phyloP scores from a whole-genome alignment of 2,113 vertebrate species.

The Eira barbara region DNA sequence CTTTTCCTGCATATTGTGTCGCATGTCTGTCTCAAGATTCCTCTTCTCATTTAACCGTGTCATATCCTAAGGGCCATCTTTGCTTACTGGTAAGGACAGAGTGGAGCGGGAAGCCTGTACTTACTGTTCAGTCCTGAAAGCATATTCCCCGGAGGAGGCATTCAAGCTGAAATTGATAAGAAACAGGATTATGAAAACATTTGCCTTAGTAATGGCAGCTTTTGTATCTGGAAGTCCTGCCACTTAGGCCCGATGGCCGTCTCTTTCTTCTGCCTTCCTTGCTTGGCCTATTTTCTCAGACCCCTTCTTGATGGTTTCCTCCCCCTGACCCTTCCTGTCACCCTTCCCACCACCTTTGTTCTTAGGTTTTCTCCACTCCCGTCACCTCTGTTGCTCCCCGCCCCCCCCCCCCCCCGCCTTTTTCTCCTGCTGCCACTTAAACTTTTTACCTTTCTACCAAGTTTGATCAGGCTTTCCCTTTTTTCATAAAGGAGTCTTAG shows the following conservation, averaged over 20 bases:
- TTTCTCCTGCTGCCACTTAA: not conserved
- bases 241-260: not conserved
- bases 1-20: not conserved
- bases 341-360: not conserved
- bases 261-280: not conserved
- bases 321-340: not conserved
- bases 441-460: slow-evolving; percentile 52
- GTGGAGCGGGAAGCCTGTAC: not conserved
- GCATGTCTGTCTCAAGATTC: not conserved
- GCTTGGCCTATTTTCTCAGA: not conserved
- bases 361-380: slow-evolving; percentile 3
- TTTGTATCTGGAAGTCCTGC: not conserved
- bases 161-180: slow-evolving; percentile 24
- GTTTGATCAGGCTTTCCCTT: slow-evolving; percentile 52
- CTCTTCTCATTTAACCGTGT: not conserved
- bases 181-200: not conserved
- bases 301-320: not conserved
- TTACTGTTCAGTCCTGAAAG: not conserved
- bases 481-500: slow-evolving; percentile 28
- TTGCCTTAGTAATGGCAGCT: slow-evolving; percentile 31
- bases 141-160: not conserved
- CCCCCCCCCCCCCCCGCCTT: too few species aligned
- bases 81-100: not conserved
- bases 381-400: not conserved
- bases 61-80: not conserved